Base-by-base conservation (phyloP, 2,888 invertebrate species). In the Dasypolia templi region DNA sequence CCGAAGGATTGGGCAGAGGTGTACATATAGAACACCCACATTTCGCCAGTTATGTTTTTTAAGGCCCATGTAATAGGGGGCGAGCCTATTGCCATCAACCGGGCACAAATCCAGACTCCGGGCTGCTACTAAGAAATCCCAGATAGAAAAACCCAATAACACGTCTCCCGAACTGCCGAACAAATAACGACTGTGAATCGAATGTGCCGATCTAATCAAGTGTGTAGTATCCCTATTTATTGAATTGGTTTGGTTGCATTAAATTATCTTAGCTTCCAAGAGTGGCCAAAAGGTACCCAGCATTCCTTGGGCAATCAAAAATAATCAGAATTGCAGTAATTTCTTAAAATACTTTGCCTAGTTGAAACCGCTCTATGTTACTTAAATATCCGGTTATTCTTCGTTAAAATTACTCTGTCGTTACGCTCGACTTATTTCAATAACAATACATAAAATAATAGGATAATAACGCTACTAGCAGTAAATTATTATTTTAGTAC, bases 401-500 rank as follows among this genome's bases (percentile, higher is more conserved):
- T 82, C 63, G 55, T 72, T 80, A 67, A 80, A 80, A 82, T 76
- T 39, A 67, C 66, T 58, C n/a, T 53, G 22, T 42, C 11, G n/a
- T 73, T 63, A 12, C 53, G 68, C 73, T 63, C 58, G 58, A 81
- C 49, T 69, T 72, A 81, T 49, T 72, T 17, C 51, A 65, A 58
- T 62, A 82, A 65, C 32, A 56, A 65, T 53, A 42, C 51, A 51
- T 42, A 49, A 66, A 61, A 75, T 75, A 71, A 69, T 70, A 79
- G 66, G 70, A 63, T 75, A 75, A 83, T 82, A 70, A 72, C 55
- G 71, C 44, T 32, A 71, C 42, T 68, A 69, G 32, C 59, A 56
- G 51, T 82, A 53, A 75, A 67, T 70, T 76, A 76, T 77, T 72
- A 68, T 65, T 81, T 68, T 61, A 81, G 42, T 68, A 49, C 35